Conservation (phyloP, 2,888 invertebrate genomes). For the Carcina quercana region DNA sequence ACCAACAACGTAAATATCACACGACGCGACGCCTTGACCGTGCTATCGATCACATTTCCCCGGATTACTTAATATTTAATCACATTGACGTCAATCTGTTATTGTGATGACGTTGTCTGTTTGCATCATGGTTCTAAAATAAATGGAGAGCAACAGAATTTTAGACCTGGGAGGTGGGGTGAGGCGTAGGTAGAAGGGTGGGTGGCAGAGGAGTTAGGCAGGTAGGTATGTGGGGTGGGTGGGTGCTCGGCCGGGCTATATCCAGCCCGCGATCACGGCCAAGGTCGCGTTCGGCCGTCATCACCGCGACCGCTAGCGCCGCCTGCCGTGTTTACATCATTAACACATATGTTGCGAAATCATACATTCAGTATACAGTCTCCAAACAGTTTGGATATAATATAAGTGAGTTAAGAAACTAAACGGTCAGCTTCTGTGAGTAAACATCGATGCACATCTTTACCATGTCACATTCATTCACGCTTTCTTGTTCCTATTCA, state of each 20-base stretch:
- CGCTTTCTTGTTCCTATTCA: no score
- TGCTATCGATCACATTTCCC: no score
- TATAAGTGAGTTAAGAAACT: no score
- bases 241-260: conserved; percentile 53
- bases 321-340: conserved; percentile 11
- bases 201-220: conserved; percentile 20
- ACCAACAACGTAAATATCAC: no score
- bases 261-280: conserved; percentile 73
- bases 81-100: conserved; percentile 2
- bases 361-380: no score
- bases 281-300: conserved; percentile 57
- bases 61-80: no score
- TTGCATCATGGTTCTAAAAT: conserved; percentile 19
- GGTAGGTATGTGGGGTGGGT: conserved; percentile 25
- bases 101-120: conserved; percentile 21
- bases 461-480: no score
- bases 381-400: no score
- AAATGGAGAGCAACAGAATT: conserved; percentile 32
- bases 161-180: conserved; percentile 23
- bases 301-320: conserved; percentile 38
- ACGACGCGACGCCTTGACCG: no score
- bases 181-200: conserved; percentile 23
- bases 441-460: no score
- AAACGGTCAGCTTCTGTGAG: no score
- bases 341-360: no score